Evolutionary conservation across 2,113 vertebrate genomes (phyloP).

Genomic region (Pterocles orientalis): DNA sequence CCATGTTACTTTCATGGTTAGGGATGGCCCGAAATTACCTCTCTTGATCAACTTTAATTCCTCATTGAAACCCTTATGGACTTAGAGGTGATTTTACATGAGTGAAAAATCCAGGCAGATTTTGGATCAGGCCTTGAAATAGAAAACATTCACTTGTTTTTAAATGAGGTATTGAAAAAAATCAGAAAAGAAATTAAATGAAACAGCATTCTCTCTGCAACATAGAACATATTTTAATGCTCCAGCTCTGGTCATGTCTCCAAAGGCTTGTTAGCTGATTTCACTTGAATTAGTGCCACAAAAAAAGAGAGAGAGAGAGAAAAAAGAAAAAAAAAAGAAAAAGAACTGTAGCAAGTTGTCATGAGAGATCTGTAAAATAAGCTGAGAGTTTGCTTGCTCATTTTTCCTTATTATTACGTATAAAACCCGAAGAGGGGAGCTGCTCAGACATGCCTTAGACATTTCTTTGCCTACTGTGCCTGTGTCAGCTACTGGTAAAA

Average conservation of each 20-base stretch:
- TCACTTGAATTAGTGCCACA: not conserved
- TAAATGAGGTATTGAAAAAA: not conserved
- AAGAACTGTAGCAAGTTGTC: not conserved
- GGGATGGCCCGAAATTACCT: not conserved
- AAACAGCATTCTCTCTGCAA: slow-evolving; percentile 19
- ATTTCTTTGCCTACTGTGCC: not conserved
- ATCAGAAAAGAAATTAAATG: not conserved
- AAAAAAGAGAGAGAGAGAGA: too few relatives aligned
- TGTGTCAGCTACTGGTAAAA: not conserved
- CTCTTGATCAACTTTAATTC: not conserved
- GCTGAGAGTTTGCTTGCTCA: not conserved
- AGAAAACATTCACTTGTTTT: not conserved
- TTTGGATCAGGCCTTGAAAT: not conserved
- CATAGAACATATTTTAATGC: not conserved
- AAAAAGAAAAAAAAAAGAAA: fast-evolving
- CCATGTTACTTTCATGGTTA: not conserved
- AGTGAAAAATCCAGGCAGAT: not conserved
- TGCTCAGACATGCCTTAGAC: not conserved
- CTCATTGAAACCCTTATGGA: not conserved
- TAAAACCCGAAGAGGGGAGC: not conserved
- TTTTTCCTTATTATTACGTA: not conserved
- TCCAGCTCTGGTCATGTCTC: not conserved
- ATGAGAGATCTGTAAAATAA: not conserved
- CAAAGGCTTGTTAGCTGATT: not conserved
- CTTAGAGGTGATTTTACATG: not conserved